Conservation (phyloP, 1,140 invertebrate species). For the Lepidurus apus region DNA sequence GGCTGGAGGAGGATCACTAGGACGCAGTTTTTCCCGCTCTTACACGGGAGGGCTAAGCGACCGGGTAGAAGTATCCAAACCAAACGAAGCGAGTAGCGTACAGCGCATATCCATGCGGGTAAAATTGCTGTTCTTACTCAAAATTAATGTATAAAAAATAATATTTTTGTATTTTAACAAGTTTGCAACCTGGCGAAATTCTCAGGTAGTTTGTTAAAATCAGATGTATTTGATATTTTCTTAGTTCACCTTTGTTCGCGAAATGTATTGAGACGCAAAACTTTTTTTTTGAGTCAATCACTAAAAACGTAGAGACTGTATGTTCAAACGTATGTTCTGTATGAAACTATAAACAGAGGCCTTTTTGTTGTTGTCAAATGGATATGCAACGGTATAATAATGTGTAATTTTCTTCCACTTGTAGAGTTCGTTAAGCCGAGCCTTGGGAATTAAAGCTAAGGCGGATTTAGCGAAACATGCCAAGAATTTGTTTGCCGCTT, state of each 20-base stretch:
- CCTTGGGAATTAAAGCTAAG: slow-evolving; percentile 61
- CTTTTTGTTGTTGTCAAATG: no score
- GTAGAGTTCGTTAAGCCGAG: slow-evolving; percentile 68
- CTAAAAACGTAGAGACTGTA: no score
- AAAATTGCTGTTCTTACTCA: slow-evolving; percentile 17
- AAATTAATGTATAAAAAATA: not conserved
- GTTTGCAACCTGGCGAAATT: slow-evolving; percentile 55
- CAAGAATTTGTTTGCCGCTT: slow-evolving; percentile 22
- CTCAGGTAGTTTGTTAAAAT: slow-evolving; percentile 48
- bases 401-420: slow-evolving; percentile 39
- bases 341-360: no score
- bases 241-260: no score
- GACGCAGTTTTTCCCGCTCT: slow-evolving; percentile 48
- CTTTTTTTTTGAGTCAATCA: no score
- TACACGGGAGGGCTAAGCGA: slow-evolving; percentile 42
- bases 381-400: no score
- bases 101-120: slow-evolving; percentile 25
- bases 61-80: slow-evolving; percentile 30
- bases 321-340: no score
- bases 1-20: slow-evolving; percentile 50
- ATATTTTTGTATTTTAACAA: slow-evolving; percentile 34
- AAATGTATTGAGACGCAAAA: no score
- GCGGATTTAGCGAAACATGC: slow-evolving; percentile 43
- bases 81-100: slow-evolving; percentile 36
- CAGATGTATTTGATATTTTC: not conserved